phyloP scores from a whole-genome alignment of 2,888 invertebrate species.

The Suillia variegata region DNA sequence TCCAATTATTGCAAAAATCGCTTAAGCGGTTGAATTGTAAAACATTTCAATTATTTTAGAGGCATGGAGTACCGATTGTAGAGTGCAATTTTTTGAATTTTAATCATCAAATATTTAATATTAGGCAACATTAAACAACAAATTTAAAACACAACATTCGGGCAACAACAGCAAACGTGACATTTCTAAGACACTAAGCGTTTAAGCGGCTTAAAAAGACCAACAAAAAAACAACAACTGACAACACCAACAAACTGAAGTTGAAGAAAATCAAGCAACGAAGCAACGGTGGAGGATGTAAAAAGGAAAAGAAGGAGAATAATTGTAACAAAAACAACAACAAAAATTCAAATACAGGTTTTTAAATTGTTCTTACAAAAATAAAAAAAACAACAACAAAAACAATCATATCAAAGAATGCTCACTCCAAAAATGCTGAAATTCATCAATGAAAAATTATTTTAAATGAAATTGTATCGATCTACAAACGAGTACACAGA shows the following conservation, averaged over 20 bases:
- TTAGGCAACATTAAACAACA: too few species aligned
- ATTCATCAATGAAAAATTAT: too few species aligned
- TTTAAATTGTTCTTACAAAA: neutral
- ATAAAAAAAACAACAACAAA: too few species aligned
- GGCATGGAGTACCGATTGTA: too few species aligned
- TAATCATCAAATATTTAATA: too few species aligned
- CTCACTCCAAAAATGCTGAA: neutral
- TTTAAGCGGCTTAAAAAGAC: constrained; percentile 12
- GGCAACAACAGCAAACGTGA: constrained; percentile 12
- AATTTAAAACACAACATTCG: too few species aligned
- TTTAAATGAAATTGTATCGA: too few species aligned
- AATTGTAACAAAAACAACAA: neutral
- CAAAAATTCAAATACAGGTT: neutral
- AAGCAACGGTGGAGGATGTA: neutral
- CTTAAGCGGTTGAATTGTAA: too few species aligned
- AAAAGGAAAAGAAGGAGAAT: neutral
- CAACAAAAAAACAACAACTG: neutral
- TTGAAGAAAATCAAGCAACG: neutral
- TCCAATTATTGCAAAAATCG: too few species aligned
- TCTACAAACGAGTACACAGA: too few species aligned
- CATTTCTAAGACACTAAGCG: constrained; percentile 13
- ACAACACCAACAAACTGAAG: neutral
- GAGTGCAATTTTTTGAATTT: neutral
- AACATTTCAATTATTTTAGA: too few species aligned
- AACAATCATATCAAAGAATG: too few species aligned